These are phyloP conservation scores for Clinocottus analis DNA, from an alignment of 2,113 vertebrate species.

Conservation along the genomic window DNA sequence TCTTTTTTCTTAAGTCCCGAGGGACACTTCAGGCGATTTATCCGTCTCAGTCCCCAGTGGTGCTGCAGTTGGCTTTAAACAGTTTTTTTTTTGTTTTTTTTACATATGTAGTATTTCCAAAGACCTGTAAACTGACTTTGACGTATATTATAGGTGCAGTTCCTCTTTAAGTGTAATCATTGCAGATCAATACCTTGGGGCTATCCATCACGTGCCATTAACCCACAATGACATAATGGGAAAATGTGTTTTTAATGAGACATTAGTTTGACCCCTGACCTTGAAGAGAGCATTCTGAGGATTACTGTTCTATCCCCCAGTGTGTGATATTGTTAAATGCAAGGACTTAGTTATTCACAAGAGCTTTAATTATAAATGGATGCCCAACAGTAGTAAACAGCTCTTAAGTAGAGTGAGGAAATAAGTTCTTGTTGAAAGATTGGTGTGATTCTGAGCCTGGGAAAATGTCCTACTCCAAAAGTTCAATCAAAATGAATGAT, in stretches of 20 bases:
- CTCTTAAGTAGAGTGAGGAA: constrained; percentile 28
- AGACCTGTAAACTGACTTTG: neutral
- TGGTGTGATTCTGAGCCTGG: constrained; percentile 1
- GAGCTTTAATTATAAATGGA: constrained; percentile 69
- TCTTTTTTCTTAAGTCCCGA: neutral
- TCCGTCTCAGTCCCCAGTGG: neutral
- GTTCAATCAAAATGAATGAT: constrained; percentile 26
- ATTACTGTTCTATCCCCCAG: constrained; percentile 53
- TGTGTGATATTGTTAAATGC: constrained; percentile 28
- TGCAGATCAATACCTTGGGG: constrained; percentile 48
- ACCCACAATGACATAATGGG: constrained; percentile 36
- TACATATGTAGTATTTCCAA: neutral
- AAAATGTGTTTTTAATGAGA: constrained; percentile 57
- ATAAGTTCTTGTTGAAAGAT: neutral
- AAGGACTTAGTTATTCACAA: constrained; percentile 64
- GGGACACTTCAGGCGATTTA: neutral
- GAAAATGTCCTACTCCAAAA: constrained; percentile 23
- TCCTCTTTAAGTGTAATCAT: constrained; percentile 2
- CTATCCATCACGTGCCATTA: constrained; percentile 38
- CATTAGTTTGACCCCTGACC: constrained; percentile 59
- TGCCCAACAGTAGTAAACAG: constrained; percentile 59
- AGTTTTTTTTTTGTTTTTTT: too few species aligned
- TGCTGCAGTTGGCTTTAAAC: neutral
- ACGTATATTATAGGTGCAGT: neutral
- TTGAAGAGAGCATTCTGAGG: constrained; percentile 49